phyloP scores from a whole-genome alignment of 2,888 invertebrate genomes.

The Lymantria dispar region DNA sequence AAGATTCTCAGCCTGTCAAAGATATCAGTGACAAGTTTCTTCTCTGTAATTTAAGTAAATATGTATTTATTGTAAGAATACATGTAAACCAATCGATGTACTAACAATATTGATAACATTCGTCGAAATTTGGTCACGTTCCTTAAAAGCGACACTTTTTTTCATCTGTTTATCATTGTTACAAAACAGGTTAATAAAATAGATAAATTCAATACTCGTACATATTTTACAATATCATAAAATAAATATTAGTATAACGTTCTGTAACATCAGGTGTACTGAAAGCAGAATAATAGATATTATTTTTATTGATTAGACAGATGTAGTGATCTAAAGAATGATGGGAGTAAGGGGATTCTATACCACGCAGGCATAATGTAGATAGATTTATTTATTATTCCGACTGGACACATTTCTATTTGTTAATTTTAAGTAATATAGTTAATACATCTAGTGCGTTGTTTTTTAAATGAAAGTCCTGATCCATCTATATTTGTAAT shows the following conservation, averaged over 20 bases:
- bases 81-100: constrained; percentile 32
- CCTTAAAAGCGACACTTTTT: constrained; percentile 32
- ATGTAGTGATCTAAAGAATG: too few relatives aligned
- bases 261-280: background rate
- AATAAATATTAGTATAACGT: background rate
- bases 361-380: too few relatives aligned
- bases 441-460: too few relatives aligned
- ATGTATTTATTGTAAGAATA: constrained; percentile 39
- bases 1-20: constrained; percentile 38
- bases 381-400: too few relatives aligned
- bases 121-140: constrained; percentile 25
- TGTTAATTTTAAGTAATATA: too few relatives aligned
- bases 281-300: too few relatives aligned
- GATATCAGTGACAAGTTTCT: constrained; percentile 24
- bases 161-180: constrained; percentile 9
- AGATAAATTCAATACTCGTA: background rate
- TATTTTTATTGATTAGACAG: too few relatives aligned
- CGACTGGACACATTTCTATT: too few relatives aligned
- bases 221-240: background rate
- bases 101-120: constrained; percentile 28
- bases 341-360: too few relatives aligned
- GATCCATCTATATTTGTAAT: too few relatives aligned
- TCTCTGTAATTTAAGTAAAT: constrained; percentile 38
- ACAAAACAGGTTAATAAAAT: too few relatives aligned
- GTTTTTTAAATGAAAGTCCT: too few relatives aligned